phyloP scores from a whole-genome alignment of 2,888 invertebrate genomes.

The Limulus polyphemus region DNA sequence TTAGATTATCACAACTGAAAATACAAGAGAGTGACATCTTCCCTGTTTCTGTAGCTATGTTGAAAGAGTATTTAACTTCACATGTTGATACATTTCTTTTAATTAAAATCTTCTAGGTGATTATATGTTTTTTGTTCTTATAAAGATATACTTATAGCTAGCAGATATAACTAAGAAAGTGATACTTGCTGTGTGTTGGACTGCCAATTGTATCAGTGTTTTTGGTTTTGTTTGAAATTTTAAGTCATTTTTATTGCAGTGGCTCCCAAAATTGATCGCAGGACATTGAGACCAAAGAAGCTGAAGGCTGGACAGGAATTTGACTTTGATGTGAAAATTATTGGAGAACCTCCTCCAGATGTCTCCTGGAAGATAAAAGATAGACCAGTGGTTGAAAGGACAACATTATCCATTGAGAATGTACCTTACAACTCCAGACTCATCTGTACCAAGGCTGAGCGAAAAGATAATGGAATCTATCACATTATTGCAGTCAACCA shows the following conservation, averaged over 20 bases:
- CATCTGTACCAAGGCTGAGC: slow-evolving; percentile 67
- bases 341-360: slow-evolving; percentile 56
- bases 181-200: too few relatives aligned
- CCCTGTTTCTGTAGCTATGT: too few relatives aligned
- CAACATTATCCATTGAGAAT: slow-evolving; percentile 44
- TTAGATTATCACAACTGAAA: too few relatives aligned
- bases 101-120: too few relatives aligned
- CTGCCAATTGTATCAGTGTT: too few relatives aligned
- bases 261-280: slow-evolving; percentile 93
- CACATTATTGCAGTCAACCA: slow-evolving; percentile 75
- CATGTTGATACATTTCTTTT: too few relatives aligned
- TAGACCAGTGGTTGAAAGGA: slow-evolving; percentile 35
- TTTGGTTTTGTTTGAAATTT: slow-evolving; percentile 6
- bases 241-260: slow-evolving; percentile 45
- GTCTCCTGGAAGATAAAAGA: slow-evolving; percentile 80
- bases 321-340: slow-evolving; percentile 40
- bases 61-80: too few relatives aligned
- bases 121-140: too few relatives aligned
- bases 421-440: slow-evolving; percentile 76
- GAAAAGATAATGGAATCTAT: slow-evolving; percentile 79
- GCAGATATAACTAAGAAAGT: too few relatives aligned
- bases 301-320: slow-evolving; percentile 42
- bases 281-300: slow-evolving; percentile 48
- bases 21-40: too few relatives aligned
- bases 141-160: too few relatives aligned